These are phyloP conservation scores for Trididemnum clinides DNA, from an alignment of 23 tunicate species.

Conservation along the genomic window DNA sequence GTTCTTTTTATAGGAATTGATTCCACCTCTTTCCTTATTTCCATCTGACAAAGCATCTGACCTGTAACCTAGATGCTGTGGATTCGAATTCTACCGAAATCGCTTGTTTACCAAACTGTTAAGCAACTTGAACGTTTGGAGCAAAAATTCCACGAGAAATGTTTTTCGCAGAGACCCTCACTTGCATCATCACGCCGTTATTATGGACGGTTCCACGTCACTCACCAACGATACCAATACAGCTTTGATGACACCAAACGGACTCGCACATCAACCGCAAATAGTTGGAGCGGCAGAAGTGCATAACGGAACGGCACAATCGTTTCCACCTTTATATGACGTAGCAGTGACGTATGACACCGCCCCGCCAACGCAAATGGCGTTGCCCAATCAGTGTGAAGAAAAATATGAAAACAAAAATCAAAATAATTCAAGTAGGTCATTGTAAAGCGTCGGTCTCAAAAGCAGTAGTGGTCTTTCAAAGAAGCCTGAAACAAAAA, in stretches of 20 bases:
- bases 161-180: too few species aligned
- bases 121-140: too few species aligned
- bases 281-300: not conserved
- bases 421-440: constrained; percentile 31
- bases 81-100: too few species aligned
- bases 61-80: too few species aligned
- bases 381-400: constrained; percentile 29
- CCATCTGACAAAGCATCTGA: too few species aligned
- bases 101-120: too few species aligned
- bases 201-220: not conserved
- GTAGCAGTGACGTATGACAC: not conserved
- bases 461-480: too few species aligned
- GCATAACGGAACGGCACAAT: not conserved
- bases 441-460: too few species aligned
- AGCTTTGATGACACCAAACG: constrained; percentile 17
- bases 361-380: not conserved
- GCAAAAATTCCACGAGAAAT: too few species aligned
- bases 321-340: constrained; percentile 2
- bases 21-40: too few species aligned
- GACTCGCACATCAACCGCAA: constrained; percentile 4
- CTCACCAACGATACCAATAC: not conserved
- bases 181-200: not conserved
- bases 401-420: not conserved
- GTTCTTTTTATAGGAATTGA: too few species aligned
- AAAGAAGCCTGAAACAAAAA: too few species aligned